Conservation (phyloP, 2,888 invertebrate species). For the Odontocerum albicorne region DNA sequence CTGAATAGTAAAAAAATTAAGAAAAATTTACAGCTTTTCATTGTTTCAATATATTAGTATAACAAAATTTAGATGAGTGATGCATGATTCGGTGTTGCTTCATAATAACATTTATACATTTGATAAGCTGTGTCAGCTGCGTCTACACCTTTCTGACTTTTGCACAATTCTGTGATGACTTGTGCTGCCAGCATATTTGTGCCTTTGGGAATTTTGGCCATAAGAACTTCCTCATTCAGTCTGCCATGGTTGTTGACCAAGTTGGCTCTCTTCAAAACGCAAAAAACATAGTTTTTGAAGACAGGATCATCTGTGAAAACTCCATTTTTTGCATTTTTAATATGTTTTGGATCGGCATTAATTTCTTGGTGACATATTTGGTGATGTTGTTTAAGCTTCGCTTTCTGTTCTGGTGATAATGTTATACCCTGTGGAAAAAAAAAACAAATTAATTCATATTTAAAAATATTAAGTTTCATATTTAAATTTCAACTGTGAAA, state of each 20-base stretch:
- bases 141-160: conserved; percentile 46
- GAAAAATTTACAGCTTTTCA: no score
- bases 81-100: conserved; percentile 47
- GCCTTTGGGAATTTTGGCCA: conserved; percentile 48
- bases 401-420: conserved; percentile 38
- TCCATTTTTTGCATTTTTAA: conserved; percentile 47
- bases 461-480: no score
- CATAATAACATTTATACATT: conserved; percentile 51
- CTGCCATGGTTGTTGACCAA: conserved; percentile 46
- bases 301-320: conserved; percentile 47
- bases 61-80: conserved; percentile 22
- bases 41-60: neutral
- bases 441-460: neutral
- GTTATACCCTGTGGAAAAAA: conserved; percentile 22
- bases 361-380: conserved; percentile 41
- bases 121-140: conserved; percentile 49
- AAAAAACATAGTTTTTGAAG: conserved; percentile 51
- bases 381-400: conserved; percentile 37
- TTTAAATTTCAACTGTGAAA: no score
- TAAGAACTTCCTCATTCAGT: conserved; percentile 48
- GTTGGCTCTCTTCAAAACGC: conserved; percentile 52
- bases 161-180: conserved; percentile 49
- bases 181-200: conserved; percentile 46
- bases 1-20: neutral
- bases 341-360: conserved; percentile 41